These are phyloP conservation scores for Hepsetus odoe DNA, from an alignment of 2,113 vertebrate species.

Conservation along the genomic window DNA sequence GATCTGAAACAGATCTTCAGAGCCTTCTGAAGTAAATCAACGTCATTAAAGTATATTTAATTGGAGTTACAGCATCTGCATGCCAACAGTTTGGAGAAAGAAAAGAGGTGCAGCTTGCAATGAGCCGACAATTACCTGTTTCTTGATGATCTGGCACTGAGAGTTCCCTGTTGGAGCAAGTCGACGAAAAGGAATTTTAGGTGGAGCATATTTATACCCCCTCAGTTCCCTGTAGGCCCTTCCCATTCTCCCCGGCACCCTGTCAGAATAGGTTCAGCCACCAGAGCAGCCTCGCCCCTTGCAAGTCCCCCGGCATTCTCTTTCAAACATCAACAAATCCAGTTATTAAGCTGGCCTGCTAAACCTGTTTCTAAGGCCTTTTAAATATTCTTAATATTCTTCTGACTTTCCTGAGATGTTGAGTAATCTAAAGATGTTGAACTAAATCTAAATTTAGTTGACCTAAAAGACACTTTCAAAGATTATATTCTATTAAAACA, in stretches of 20 bases:
- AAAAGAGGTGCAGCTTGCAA: neutral
- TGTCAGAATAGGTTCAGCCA: neutral
- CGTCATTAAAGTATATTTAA: neutral
- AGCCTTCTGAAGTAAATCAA: neutral
- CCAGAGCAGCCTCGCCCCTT: neutral
- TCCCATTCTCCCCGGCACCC: neutral
- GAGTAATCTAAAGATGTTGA: neutral
- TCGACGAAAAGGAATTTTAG: neutral
- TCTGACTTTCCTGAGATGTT: neutral
- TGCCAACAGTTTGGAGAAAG: neutral
- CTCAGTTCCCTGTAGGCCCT: neutral
- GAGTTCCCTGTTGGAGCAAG: neutral
- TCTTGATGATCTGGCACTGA: neutral
- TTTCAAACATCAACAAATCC: neutral
- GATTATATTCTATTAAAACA: neutral
- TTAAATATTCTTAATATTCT: neutral
- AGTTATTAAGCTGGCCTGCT: neutral
- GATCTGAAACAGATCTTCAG: neutral
- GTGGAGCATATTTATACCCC: constrained; percentile 26
- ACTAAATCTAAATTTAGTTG: too few species aligned
- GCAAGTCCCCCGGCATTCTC: neutral
- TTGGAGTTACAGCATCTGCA: neutral
- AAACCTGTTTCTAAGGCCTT: constrained; percentile 1
- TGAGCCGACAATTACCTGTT: constrained; percentile 24
- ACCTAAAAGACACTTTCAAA: neutral